Base-by-base conservation (phyloP, 2,888 invertebrate genomes). In the Nipponacmea schrenckii region DNA sequence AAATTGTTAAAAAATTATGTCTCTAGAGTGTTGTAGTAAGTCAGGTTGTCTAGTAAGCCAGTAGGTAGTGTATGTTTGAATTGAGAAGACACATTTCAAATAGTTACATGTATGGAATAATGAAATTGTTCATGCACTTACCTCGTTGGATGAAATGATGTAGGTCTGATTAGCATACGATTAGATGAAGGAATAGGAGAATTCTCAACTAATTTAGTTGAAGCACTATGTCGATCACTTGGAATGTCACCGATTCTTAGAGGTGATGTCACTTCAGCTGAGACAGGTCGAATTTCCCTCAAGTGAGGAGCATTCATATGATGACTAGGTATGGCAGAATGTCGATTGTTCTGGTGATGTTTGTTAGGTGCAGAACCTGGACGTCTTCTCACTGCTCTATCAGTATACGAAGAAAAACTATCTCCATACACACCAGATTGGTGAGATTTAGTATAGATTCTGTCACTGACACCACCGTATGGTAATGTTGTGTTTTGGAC, bases 291-390 rank as follows among this genome's bases (percentile, higher is more conserved):
- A 56, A 56, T 24, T 20, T 56, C 56, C 56, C 56, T 10, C 20
- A 56, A 24, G 24, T 56, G 56, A 56, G 20, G 56, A 24, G 20
- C 56, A 56, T 56, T 56, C 24, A 24, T 24, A 56, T 56, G 56
- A 56, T 56, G 56, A 56, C 56, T 56, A 56, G 56, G 56, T 56
- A 56, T 24, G 56, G 56, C 56, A 56, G 56, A 56, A 56, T 56
- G 56, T 56, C 56, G 56, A 56, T 56, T 56, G 20, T 56, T 20
- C 20, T 20, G 56, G 24, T 56, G 20, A 24, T 56, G 20, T 56
- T 56, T 56, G 24, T 56, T 20, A 56, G 56, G 20, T 20, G 20
- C 56, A 24, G 56, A 56, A 20, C 20, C 20, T 56, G 56, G 56
- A 24, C 56, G 56, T 24, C 20, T 20, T 24, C 56, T 56, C 24